Evolutionary conservation across 1,140 invertebrate species (phyloP), one percentile per base, ranked within the genome.

Genomic region (Myzus persicae): DNA sequence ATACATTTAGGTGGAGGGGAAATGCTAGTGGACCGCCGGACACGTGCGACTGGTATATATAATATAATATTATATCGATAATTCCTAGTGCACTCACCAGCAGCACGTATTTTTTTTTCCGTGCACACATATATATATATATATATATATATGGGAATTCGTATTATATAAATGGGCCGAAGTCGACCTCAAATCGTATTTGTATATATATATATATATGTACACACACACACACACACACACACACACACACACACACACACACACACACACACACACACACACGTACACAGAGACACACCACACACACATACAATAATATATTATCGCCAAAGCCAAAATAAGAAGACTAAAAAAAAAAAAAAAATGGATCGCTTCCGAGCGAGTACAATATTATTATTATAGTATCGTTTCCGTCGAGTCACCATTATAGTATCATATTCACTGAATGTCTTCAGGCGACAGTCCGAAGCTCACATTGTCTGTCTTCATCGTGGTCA

Each of bases 401-500:
- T 76, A 76, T 76, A 76, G 59, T n/a, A 14, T 76, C 42, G 42
- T 20, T n/a, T 44, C 20, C 7, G 8, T 42, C 7, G 44, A 24
- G 31, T 36, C 44, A 48, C 40, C 38, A 44, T 51, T 38, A n/a
- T 54, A 38, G 36, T 20, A 31, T 76, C 18, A 36, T 40, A 59
- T 46, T 76, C 40, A 93, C 6, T 93, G 91, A n/a, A 93, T 38
- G 91, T 93, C 91, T 26, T 93, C 91, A 6, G 91, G 91, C 67
- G 91, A 85, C 1, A 54, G 81, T n/a, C 91, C 46, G 22, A 85
- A 84, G 36, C 91, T 93, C 36, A 93, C 81, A 38, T 93, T 93
- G 14, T 93, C 91, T 38, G 91, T 54, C 82, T 93, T 93, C 91
- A 93, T 31, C 26, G 91, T 93, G 44, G 91, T 93, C 91, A 93